A percentile compares a stretch with the other conserved stretches of the same genome.
These are phyloP conservation scores for Pholis gunnellus DNA, from an alignment of 2,113 vertebrate genomes.

Conservation along the genomic window DNA sequence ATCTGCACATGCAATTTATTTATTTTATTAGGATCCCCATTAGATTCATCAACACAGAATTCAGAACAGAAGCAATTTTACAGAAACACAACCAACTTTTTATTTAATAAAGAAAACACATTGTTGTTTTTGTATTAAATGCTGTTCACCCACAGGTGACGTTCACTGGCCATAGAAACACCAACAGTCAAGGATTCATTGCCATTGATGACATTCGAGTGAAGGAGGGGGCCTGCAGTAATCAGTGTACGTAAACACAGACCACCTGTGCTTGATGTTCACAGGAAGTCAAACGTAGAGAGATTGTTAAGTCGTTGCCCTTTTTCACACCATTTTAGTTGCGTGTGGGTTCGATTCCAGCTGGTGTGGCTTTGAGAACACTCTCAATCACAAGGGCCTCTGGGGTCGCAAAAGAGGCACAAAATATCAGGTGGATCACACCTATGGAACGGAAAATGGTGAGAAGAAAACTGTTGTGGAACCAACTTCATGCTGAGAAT, in stretches of 20 bases:
- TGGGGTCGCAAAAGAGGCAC: conserved; percentile 73
- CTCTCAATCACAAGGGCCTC: conserved; percentile 42
- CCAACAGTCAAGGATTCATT: conserved; percentile 76
- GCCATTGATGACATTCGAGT: conserved; percentile 82
- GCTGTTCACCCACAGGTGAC: conserved; percentile 60
- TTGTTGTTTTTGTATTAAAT: neutral
- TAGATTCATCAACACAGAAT: neutral
- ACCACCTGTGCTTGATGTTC: neutral
- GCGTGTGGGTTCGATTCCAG: conserved; percentile 79
- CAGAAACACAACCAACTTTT: neutral
- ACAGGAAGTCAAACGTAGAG: neutral
- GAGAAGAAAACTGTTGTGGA: conserved; percentile 30
- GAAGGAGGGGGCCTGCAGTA: conserved; percentile 72
- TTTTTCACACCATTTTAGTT: conserved; percentile 52
- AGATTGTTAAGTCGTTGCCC: neutral
- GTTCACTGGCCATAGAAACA: conserved; percentile 72
- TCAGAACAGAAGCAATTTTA: neutral
- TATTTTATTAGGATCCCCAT: neutral
- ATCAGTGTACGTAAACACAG: conserved; percentile 61
- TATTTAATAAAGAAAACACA: neutral
- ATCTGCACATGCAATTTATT: neutral
- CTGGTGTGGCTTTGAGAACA: conserved; percentile 75
- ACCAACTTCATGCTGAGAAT: neutral
- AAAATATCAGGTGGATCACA: conserved; percentile 76
- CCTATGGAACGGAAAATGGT: conserved; percentile 80